A percentile compares a stretch with the other conserved stretches of the same genome.
Evolutionary conservation across 2,113 vertebrate genomes (phyloP).

Genomic region (Scomber colias): DNA sequence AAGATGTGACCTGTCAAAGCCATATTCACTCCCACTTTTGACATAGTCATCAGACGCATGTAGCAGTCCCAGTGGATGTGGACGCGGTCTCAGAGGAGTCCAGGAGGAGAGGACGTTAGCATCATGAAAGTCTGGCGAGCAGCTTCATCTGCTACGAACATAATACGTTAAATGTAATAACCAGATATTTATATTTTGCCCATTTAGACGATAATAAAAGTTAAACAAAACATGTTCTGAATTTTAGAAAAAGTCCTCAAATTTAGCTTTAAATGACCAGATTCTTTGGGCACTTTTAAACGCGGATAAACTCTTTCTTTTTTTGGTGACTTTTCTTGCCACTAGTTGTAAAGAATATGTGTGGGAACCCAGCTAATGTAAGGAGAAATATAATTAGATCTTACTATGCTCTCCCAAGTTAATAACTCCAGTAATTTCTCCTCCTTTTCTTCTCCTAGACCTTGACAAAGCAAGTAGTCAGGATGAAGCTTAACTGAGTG

Average conservation of each 20-base stretch:
- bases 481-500: too few species aligned
- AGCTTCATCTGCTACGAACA: neutral
- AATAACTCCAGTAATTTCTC: constrained; percentile 19
- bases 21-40: constrained; percentile 24
- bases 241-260: neutral
- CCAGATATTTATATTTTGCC: neutral
- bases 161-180: neutral
- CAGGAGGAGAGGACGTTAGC: constrained; percentile 43
- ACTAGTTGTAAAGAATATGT: neutral
- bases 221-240: neutral
- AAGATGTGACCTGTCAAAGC: constrained; percentile 49
- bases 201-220: neutral
- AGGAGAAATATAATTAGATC: neutral
- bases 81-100: constrained; percentile 50
- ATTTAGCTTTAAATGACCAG: neutral
- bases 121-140: neutral
- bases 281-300: neutral
- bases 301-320: neutral
- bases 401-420: too few species aligned
- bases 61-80: constrained; percentile 15
- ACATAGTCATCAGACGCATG: constrained; percentile 35
- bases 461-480: constrained; percentile 12
- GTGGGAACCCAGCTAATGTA: too few species aligned
- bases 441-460: constrained; percentile 61
- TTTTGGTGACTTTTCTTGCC: neutral